Evolutionary conservation across 1,140 invertebrate species (phyloP).

Genomic region (Pantala flavescens): DNA sequence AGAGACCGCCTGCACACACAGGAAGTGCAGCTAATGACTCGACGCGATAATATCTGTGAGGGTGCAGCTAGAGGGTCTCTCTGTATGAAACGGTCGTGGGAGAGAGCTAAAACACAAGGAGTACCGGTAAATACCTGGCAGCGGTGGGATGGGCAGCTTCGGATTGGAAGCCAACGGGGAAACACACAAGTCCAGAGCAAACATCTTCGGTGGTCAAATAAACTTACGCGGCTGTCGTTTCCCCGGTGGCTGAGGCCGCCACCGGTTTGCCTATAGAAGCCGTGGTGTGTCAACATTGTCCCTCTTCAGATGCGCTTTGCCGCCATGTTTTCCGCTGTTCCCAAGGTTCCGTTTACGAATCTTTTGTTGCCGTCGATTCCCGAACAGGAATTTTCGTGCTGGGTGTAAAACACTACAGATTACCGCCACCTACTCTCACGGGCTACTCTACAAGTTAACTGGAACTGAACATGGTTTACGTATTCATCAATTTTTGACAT

Average conservation of each 20-base stretch:
- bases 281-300: background rate
- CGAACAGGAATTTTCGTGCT: too few species aligned
- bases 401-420: too few species aligned
- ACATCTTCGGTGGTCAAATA: conserved; percentile 1
- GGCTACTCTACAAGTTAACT: too few species aligned
- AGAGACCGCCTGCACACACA: background rate
- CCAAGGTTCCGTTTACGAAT: too few species aligned
- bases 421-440: too few species aligned
- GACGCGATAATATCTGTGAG: conserved; percentile 1
- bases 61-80: background rate
- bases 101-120: background rate
- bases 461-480: too few species aligned
- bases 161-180: too few species aligned
- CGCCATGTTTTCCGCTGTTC: too few species aligned
- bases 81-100: background rate
- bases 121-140: background rate
- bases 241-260: background rate
- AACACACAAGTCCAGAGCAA: background rate
- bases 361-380: too few species aligned
- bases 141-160: too few species aligned
- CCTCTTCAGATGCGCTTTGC: background rate
- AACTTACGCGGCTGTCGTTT: background rate
- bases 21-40: conserved; percentile 4
- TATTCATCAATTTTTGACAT: too few species aligned
- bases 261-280: background rate